These are phyloP conservation scores for Ephestia elutella DNA, from an alignment of 1,140 invertebrate species.

Conservation along the genomic window DNA sequence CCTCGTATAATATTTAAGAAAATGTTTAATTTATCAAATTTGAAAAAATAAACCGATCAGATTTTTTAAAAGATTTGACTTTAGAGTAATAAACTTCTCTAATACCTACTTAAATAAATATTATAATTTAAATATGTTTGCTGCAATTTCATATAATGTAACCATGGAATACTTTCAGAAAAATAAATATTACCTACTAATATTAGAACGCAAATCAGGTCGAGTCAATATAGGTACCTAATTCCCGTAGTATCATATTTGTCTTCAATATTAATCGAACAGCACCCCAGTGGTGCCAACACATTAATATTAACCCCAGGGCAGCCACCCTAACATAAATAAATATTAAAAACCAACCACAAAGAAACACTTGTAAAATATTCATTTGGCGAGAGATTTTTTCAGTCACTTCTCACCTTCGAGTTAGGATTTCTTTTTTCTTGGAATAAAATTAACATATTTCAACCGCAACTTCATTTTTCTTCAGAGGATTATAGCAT, in stretches of 20 bases:
- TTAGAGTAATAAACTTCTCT: no score
- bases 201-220: no score
- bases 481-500: conserved; percentile 44
- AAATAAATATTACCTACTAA: no score
- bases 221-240: no score
- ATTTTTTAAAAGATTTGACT: no score
- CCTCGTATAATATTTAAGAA: no score
- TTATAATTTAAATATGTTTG: no score
- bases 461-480: conserved; percentile 42
- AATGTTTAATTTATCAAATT: no score
- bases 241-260: neutral
- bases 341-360: conserved; percentile 53
- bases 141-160: no score
- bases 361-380: conserved; percentile 48
- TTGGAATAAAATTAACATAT: conserved; percentile 52
- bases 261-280: neutral
- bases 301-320: conserved; percentile 43
- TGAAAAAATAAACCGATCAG: no score
- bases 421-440: conserved; percentile 36
- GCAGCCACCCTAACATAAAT: conserved; percentile 37
- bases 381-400: conserved; percentile 38
- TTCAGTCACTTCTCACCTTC: conserved; percentile 37
- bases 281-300: conserved; percentile 5
- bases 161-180: no score
- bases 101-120: no score